Percentiles rank a stretch among this genome's conserved stretches.
phyloP scores from a whole-genome alignment of 2,113 vertebrate genomes.

The Aix galericulata region DNA sequence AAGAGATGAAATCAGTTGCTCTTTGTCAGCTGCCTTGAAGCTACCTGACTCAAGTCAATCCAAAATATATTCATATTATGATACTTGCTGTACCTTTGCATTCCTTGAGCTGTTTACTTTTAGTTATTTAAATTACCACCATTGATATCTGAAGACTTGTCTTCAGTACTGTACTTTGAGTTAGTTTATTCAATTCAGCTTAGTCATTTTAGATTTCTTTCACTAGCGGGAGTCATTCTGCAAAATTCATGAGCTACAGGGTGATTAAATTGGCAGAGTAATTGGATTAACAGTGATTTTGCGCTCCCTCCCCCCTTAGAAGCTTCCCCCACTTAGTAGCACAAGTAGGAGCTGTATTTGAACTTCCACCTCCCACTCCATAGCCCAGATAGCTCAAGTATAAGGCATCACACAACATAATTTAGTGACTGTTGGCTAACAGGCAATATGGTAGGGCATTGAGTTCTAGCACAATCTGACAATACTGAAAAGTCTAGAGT shows the following conservation, averaged over 20 bases:
- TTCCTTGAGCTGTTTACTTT: background rate
- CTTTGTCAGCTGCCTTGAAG: background rate
- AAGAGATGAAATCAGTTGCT: background rate
- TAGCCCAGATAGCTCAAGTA: background rate
- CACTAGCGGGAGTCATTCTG: background rate
- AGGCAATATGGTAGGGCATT: background rate
- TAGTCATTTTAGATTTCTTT: background rate
- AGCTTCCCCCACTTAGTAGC: background rate
- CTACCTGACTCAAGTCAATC: background rate
- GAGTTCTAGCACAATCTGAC: background rate
- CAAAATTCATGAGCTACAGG: background rate
- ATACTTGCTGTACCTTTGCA: background rate
- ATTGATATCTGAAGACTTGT: background rate
- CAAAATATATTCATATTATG: background rate
- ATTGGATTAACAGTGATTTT: background rate
- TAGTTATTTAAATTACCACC: background rate
- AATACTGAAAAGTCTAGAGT: background rate
- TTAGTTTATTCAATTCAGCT: background rate
- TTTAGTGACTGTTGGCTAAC: background rate
- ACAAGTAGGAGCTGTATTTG: background rate
- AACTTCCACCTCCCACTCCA: background rate
- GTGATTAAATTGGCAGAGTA: background rate
- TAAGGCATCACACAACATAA: background rate
- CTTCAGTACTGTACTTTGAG: background rate
- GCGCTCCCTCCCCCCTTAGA: no score